Evolutionary conservation across 1,140 invertebrate species (phyloP).

Genomic region (Carposina sasakii): DNA sequence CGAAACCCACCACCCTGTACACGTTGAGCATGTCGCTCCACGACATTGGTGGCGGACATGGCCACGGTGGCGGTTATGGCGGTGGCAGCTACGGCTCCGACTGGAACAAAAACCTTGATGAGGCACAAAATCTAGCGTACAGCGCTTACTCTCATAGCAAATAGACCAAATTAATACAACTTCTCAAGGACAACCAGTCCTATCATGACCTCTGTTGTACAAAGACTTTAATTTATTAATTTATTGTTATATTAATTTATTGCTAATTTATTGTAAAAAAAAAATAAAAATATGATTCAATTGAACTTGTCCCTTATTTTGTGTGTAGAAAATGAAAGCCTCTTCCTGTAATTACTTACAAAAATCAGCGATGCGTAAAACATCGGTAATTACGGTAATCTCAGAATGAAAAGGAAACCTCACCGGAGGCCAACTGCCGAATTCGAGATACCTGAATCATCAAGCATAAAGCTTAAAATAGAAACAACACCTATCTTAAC

Average conservation of each 20-base stretch:
- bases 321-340: background rate
- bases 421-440: too few species aligned
- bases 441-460: too few species aligned
- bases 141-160: constrained; percentile 51
- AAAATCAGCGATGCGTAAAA: too few species aligned
- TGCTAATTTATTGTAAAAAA: constrained; percentile 47
- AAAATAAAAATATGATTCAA: constrained; percentile 23
- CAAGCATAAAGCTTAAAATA: too few species aligned
- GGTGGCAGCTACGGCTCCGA: constrained; percentile 55
- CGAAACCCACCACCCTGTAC: constrained; percentile 51
- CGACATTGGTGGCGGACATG: constrained; percentile 33
- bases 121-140: constrained; percentile 60
- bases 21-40: constrained; percentile 51
- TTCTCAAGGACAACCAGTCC: constrained; percentile 9
- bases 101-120: constrained; percentile 66
- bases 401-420: background rate
- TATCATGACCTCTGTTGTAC: constrained; percentile 47
- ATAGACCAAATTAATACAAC: constrained; percentile 30
- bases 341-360: too few species aligned
- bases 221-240: constrained; percentile 56
- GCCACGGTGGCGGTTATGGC: constrained; percentile 37
- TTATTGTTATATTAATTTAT: constrained; percentile 58
- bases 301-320: constrained; percentile 25
- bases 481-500: too few species aligned
- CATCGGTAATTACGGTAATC: background rate